phyloP scores from a whole-genome alignment of 2,888 invertebrate genomes.

The Hypomecis punctinalis region DNA sequence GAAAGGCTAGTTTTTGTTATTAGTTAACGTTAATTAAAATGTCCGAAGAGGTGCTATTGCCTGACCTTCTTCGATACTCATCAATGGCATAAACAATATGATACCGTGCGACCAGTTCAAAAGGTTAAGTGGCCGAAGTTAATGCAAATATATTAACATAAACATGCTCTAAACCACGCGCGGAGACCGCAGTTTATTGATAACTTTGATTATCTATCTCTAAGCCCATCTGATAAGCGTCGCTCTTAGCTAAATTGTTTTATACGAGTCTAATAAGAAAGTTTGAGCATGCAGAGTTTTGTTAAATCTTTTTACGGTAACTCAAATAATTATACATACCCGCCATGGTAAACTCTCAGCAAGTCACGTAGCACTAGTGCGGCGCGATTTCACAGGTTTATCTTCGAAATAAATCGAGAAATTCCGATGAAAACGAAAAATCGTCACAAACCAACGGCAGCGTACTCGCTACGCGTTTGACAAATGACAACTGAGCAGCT shows the following conservation, averaged over 20 bases:
- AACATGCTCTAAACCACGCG: constrained; percentile 16
- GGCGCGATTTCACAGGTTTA: constrained; percentile 12
- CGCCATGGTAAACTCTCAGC: constrained; percentile 59
- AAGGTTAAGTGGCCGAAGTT: constrained; percentile 19
- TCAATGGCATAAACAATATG: constrained; percentile 16
- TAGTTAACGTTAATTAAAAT: neutral
- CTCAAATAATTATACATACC: constrained; percentile 55
- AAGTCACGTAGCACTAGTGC: constrained; percentile 44
- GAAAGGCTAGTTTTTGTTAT: no score
- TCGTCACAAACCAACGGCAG: constrained; percentile 25
- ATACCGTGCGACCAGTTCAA: constrained; percentile 16
- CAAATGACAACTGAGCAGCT: constrained; percentile 11
- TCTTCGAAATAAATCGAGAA: constrained; percentile 38
- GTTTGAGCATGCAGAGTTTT: constrained; percentile 3
- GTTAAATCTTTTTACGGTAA: constrained; percentile 2
- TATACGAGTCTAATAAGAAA: constrained; percentile 1
- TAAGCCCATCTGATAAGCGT: constrained; percentile 11
- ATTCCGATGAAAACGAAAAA: constrained; percentile 10
- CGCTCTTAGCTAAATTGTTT: neutral
- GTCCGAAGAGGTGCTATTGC: neutral
- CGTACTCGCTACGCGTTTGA: constrained; percentile 33
- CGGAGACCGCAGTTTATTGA: constrained; percentile 2
- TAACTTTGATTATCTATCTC: constrained; percentile 12
- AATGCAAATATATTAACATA: constrained; percentile 24
- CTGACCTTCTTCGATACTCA: constrained; percentile 8